These are phyloP conservation scores for Conchocele bisecta DNA, from an alignment of 2,888 invertebrate genomes.

Conservation along the genomic window DNA sequence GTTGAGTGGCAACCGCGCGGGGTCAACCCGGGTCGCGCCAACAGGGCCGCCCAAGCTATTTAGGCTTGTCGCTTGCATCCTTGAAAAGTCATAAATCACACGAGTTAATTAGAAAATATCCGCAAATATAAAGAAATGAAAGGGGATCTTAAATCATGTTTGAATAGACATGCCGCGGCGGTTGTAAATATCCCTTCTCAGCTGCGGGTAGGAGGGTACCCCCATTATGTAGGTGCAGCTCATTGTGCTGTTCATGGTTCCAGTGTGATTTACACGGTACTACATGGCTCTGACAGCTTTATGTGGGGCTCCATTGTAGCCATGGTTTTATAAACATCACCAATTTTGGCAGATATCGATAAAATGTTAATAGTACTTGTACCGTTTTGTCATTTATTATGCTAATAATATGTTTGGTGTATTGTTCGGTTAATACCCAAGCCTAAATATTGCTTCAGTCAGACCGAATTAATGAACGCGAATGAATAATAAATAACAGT, in stretches of 20 bases:
- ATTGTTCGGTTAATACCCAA: no score
- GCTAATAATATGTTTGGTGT: constrained; percentile 50
- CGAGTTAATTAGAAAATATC: constrained; percentile 35
- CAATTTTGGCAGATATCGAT: constrained; percentile 59
- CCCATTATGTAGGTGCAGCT: constrained; percentile 58
- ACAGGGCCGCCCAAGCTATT: constrained; percentile 53
- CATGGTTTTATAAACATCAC: constrained; percentile 58
- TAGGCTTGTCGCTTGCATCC: constrained; percentile 43
- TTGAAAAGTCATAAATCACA: constrained; percentile 49
- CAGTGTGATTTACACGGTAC: constrained; percentile 46
- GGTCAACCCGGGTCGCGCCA: constrained; percentile 50
- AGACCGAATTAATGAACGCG: no score
- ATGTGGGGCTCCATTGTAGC: constrained; percentile 50
- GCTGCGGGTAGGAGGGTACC: constrained; percentile 59
- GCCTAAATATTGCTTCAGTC: no score
- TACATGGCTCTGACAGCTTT: constrained; percentile 56
- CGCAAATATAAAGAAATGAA: constrained; percentile 44
- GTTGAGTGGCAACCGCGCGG: constrained; percentile 47
- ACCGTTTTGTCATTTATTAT: constrained; percentile 61
- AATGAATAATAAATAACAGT: no score
- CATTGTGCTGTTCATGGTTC: constrained; percentile 55
- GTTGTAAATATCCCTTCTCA: constrained; percentile 55
- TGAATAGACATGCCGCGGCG: constrained; percentile 52
- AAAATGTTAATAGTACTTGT: constrained; percentile 60
- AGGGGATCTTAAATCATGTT: constrained; percentile 57